Conservation (phyloP, 2,113 vertebrate genomes). For the Galemys pyrenaicus region DNA sequence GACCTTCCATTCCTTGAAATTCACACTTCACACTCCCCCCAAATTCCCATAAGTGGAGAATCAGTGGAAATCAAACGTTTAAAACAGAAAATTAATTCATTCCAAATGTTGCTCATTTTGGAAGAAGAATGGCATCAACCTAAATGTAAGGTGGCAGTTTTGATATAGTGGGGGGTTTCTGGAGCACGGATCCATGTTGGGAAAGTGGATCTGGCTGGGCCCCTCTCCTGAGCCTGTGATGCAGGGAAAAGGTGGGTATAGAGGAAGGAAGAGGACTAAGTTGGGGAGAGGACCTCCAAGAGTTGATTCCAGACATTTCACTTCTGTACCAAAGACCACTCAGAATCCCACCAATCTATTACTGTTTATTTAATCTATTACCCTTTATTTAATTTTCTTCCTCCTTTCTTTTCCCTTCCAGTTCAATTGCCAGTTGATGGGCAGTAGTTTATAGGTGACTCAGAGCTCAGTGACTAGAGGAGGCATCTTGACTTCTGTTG, state of each 20-base stretch:
- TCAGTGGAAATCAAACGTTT: background rate
- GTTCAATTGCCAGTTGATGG: background rate
- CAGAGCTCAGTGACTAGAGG: constrained; percentile 36
- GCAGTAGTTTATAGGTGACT: constrained; percentile 14
- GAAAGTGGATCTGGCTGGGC: background rate
- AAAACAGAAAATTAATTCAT: background rate
- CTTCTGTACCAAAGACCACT: background rate
- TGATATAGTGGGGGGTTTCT: background rate
- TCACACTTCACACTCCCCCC: background rate
- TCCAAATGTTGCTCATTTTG: background rate
- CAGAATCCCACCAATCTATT: background rate
- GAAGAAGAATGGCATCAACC: background rate
- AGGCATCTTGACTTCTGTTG: constrained; percentile 16
- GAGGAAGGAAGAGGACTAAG: background rate
- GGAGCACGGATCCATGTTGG: background rate
- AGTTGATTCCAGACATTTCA: background rate
- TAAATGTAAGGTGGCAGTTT: background rate
- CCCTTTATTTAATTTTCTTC: background rate
- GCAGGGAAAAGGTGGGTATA: background rate
- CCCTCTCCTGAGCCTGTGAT: background rate
- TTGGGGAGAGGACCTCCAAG: background rate
- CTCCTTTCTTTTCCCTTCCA: background rate
- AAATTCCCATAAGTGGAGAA: background rate
- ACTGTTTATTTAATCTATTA: background rate
- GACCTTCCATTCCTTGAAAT: background rate